A percentile compares a stretch with the other conserved stretches of the same genome.
Conservation (phyloP, 2,113 vertebrate genomes). For the Nansenia antarctica region DNA sequence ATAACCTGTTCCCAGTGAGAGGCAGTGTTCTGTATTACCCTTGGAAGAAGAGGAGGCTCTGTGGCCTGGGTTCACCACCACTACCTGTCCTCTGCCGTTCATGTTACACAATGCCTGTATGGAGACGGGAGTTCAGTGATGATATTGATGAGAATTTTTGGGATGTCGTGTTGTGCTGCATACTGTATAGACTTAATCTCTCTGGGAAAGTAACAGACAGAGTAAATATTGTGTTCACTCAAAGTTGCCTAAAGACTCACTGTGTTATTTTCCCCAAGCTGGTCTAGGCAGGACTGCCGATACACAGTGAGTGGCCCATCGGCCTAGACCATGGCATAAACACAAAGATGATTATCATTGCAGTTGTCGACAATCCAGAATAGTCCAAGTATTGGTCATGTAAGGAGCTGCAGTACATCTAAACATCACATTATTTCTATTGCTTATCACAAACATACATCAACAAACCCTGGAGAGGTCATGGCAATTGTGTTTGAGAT, state of each 20-base stretch:
- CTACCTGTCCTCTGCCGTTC: no score
- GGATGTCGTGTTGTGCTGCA: no score
- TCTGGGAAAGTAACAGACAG: no score
- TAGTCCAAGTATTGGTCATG: neutral
- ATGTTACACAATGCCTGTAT: no score
- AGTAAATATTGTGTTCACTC: neutral
- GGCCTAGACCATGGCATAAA: neutral
- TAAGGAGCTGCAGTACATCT: neutral
- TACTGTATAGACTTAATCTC: no score
- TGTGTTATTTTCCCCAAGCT: constrained; percentile 1
- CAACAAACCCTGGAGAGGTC: neutral
- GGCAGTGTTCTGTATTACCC: constrained; percentile 16
- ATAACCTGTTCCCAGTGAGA: constrained; percentile 24
- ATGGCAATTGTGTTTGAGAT: neutral
- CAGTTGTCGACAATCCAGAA: neutral
- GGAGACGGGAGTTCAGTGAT: neutral
- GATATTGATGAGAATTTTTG: neutral
- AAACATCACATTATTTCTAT: no score
- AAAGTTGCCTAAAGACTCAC: neutral
- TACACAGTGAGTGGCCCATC: constrained; percentile 8
- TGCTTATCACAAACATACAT: neutral
- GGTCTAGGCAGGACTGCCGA: constrained; percentile 6
- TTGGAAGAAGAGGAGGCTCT: no score
- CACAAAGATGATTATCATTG: neutral
- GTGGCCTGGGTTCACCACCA: no score